Conservation (phyloP, 2,888 invertebrate genomes). For the Trachelus iudaicus region DNA sequence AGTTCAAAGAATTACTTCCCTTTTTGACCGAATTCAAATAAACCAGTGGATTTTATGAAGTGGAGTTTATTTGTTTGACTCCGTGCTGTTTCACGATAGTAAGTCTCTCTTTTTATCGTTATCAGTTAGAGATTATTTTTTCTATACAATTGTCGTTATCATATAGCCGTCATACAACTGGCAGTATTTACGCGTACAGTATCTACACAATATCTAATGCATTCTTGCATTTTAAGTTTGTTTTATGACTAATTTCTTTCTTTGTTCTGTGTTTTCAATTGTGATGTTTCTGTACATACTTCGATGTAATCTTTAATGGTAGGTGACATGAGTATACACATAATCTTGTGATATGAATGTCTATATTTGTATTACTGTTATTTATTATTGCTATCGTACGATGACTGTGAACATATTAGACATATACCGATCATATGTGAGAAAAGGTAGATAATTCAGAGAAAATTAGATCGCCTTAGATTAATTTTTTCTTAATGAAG, state of each 20-base stretch:
- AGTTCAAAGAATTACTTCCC: not conserved
- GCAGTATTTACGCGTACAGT: constrained; percentile 47
- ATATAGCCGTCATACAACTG: constrained; percentile 40
- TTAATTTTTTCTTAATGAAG: not conserved
- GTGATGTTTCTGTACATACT: not conserved
- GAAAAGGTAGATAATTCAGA: not conserved
- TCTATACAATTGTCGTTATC: constrained; percentile 26
- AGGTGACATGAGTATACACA: not conserved
- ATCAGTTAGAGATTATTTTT: not conserved
- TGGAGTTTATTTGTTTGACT: not conserved
- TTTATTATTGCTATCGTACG: not conserved
- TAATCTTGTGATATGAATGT: not conserved
- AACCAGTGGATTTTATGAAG: not conserved
- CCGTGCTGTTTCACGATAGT: not conserved
- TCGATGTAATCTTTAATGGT: not conserved
- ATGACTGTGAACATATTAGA: not conserved
- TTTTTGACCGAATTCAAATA: not conserved
- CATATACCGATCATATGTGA: not conserved
- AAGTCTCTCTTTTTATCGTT: not conserved
- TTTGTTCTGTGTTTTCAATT: not conserved
- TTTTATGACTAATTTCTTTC: not conserved
- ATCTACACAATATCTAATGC: constrained; percentile 45
- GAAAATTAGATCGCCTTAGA: not conserved
- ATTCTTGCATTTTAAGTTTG: constrained; percentile 25
- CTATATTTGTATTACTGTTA: not conserved